Evolutionary conservation across 2,113 vertebrate species (phyloP).

Genomic region (Scortum barcoo): DNA sequence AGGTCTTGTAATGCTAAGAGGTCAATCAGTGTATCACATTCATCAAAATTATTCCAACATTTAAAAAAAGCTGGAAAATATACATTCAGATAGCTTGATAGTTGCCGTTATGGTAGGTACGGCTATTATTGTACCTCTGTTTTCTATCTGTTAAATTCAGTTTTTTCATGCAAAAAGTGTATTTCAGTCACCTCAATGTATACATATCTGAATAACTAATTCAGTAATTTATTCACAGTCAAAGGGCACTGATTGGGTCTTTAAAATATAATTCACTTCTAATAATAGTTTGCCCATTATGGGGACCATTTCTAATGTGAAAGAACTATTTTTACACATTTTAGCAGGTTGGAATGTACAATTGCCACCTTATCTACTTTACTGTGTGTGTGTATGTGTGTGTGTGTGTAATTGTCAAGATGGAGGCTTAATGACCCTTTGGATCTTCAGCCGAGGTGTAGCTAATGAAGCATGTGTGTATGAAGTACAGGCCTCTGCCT

Average conservation of each 20-base stretch:
- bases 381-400: slow-evolving; percentile 37
- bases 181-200: background rate
- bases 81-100: background rate
- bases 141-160: background rate
- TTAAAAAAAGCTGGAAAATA: background rate
- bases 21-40: slow-evolving; percentile 3
- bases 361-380: slow-evolving; percentile 42
- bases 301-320: background rate
- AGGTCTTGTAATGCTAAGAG: background rate
- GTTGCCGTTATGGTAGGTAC: background rate
- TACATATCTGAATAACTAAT: background rate
- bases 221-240: slow-evolving; percentile 8
- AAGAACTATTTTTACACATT: slow-evolving; percentile 37
- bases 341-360: slow-evolving; percentile 36
- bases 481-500: slow-evolving; percentile 79
- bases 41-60: background rate
- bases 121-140: background rate
- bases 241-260: slow-evolving; percentile 19
- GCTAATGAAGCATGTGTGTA: slow-evolving; percentile 86
- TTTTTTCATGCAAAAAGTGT: background rate
- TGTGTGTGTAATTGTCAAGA: slow-evolving; percentile 71
- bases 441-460: slow-evolving; percentile 80
- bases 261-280: slow-evolving; percentile 18
- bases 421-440: slow-evolving; percentile 85
- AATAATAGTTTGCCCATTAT: slow-evolving; percentile 13